These are phyloP conservation scores for Lophotriccus pileatus DNA, from an alignment of 2,797 vertebrate genomes.

Conservation along the genomic window DNA sequence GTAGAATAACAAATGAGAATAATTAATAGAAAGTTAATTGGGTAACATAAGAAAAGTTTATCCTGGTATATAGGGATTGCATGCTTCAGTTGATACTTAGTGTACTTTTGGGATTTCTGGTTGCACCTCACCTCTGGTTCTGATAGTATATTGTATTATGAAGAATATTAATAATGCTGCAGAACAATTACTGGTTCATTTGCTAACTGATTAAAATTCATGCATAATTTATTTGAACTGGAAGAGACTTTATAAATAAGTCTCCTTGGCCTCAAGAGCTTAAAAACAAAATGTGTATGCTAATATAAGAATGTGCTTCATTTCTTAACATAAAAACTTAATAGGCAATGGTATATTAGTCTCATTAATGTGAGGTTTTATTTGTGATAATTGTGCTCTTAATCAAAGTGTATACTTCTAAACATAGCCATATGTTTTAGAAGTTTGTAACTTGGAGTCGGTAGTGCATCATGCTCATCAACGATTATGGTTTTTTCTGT, in stretches of 20 bases:
- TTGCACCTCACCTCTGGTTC: constrained; percentile 68
- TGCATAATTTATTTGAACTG: constrained; percentile 80
- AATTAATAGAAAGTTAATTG: constrained; percentile 79
- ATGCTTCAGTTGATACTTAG: constrained; percentile 71
- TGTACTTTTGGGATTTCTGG: constrained; percentile 71
- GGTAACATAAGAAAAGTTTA: constrained; percentile 68
- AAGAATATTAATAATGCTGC: constrained; percentile 80
- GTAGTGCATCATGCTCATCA: not conserved
- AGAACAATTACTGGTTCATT: constrained; percentile 82
- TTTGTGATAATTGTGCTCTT: constrained; percentile 50
- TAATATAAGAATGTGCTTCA: constrained; percentile 70
- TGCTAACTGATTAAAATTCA: constrained; percentile 81
- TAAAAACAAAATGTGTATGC: constrained; percentile 72
- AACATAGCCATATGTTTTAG: not conserved
- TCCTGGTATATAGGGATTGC: constrained; percentile 68
- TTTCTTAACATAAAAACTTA: constrained; percentile 64
- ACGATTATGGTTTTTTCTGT: not conserved
- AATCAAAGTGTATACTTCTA: constrained; percentile 49
- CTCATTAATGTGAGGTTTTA: constrained; percentile 61
- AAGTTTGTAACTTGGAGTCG: not conserved
- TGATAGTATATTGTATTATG: constrained; percentile 74
- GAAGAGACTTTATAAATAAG: constrained; percentile 77
- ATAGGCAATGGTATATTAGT: constrained; percentile 60
- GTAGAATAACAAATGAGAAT: constrained; percentile 67
- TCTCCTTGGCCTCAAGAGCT: constrained; percentile 71